phyloP scores from a whole-genome alignment of 2,113 vertebrate species.

The Caranx melampygus region DNA sequence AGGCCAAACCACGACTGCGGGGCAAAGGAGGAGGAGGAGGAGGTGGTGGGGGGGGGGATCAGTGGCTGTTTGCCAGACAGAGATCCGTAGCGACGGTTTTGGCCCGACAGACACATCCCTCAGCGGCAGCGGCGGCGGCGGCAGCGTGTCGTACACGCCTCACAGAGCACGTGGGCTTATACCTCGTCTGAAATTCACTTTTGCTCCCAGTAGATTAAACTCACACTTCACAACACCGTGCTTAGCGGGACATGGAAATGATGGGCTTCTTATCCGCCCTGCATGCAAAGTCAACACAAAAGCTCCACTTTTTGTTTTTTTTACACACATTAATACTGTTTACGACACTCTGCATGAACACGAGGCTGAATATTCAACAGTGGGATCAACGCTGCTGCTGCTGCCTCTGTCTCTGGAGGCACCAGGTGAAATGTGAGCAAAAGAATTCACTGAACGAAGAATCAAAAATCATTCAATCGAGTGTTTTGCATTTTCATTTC shows the following conservation, averaged over 20 bases:
- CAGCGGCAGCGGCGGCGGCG: background rate
- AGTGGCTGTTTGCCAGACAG: conserved; percentile 40
- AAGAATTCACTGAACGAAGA: too few relatives aligned
- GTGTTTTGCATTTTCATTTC: too few relatives aligned
- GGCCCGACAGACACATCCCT: background rate
- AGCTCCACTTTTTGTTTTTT: background rate
- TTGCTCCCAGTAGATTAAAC: conserved; percentile 76
- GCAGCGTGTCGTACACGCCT: conserved; percentile 31
- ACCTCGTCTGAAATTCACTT: conserved; percentile 65
- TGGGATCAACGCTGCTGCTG: background rate
- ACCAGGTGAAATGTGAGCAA: too few relatives aligned
- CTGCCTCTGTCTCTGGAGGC: too few relatives aligned
- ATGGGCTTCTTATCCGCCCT: conserved; percentile 39
- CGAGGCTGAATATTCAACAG: background rate
- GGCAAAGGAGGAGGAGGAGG: too few relatives aligned
- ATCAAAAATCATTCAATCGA: too few relatives aligned
- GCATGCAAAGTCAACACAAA: conserved; percentile 50
- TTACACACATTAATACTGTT: conserved; percentile 40
- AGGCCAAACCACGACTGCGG: background rate
- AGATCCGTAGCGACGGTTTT: conserved; percentile 28
- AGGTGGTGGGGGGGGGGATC: too few relatives aligned
- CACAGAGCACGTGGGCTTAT: conserved; percentile 63
- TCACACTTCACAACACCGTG: conserved; percentile 66
- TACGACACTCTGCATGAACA: conserved; percentile 36
- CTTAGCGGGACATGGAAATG: conserved; percentile 54